phyloP scores from a whole-genome alignment of 2,797 vertebrate genomes.

The Rhabdophis nuchalis region DNA sequence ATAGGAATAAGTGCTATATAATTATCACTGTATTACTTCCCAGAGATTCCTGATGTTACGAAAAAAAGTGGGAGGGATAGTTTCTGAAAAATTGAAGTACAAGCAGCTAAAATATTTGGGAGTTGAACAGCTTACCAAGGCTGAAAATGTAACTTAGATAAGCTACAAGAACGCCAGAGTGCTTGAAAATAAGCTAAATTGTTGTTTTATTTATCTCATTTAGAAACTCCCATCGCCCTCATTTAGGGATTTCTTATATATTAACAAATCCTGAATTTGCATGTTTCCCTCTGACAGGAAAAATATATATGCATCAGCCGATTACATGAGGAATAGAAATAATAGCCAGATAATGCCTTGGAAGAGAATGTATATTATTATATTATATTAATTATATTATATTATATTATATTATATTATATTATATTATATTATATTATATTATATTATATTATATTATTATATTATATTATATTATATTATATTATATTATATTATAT shows the following conservation, averaged over 20 bases:
- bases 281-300: constrained; percentile 19
- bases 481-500: too few species aligned
- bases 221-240: background rate
- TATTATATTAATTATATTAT: too few species aligned
- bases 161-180: constrained; percentile 45
- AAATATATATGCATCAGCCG: constrained; percentile 13
- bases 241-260: background rate
- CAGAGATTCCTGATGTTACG: constrained; percentile 38
- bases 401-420: too few species aligned
- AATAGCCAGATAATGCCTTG: constrained; percentile 17
- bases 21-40: constrained; percentile 42
- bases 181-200: constrained; percentile 40
- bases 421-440: too few species aligned
- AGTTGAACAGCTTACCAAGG: constrained; percentile 36
- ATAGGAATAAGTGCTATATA: constrained; percentile 36
- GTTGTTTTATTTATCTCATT: background rate
- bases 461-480: too few species aligned
- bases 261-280: constrained; percentile 35
- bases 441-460: too few species aligned
- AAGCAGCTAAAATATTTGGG: constrained; percentile 45
- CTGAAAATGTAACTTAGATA: constrained; percentile 49
- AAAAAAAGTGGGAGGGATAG: background rate
- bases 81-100: constrained; percentile 39
- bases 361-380: constrained; percentile 2
- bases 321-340: constrained; percentile 4